Evolutionary conservation across 1,140 invertebrate genomes (phyloP).

Genomic region (Macrobrachium rosenbergii): DNA sequence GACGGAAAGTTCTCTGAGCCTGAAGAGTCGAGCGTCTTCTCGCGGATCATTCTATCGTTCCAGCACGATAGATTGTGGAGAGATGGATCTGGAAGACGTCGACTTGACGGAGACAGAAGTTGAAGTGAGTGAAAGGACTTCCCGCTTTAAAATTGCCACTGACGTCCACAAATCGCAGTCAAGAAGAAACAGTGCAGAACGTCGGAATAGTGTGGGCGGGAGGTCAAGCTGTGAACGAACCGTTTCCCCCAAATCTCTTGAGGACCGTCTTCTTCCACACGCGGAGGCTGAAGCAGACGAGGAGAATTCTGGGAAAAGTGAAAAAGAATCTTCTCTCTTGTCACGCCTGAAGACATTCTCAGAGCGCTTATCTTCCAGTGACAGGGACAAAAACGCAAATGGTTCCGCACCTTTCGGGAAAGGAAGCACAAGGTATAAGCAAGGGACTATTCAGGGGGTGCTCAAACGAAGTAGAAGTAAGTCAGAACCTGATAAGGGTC

Average conservation of each 20-base stretch:
- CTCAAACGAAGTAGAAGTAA: slow-evolving; percentile 58
- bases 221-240: slow-evolving; percentile 48
- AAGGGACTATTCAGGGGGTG: slow-evolving; percentile 49
- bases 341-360: slow-evolving; percentile 52
- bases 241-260: slow-evolving; percentile 47
- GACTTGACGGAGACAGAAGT: slow-evolving; percentile 75
- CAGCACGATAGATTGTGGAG: slow-evolving; percentile 40
- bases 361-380: slow-evolving; percentile 48
- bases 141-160: slow-evolving; percentile 77
- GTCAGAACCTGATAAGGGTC: slow-evolving; percentile 41
- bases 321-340: slow-evolving; percentile 56
- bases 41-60: slow-evolving; percentile 42
- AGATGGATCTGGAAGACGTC: slow-evolving; percentile 34
- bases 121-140: slow-evolving; percentile 81
- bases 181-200: slow-evolving; percentile 47
- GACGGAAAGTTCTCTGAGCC: slow-evolving; percentile 60
- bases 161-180: slow-evolving; percentile 45
- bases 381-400: slow-evolving; percentile 45
- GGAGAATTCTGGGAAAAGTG: slow-evolving; percentile 27
- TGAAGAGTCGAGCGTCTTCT: slow-evolving; percentile 58
- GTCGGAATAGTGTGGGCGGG: slow-evolving; percentile 49
- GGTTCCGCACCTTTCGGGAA: slow-evolving; percentile 42
- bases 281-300: slow-evolving; percentile 47
- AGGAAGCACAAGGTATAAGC: slow-evolving; percentile 47
- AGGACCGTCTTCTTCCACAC: slow-evolving; percentile 50